Base-by-base conservation (phyloP, 2,113 vertebrate genomes). In the Micromys minutus region DNA sequence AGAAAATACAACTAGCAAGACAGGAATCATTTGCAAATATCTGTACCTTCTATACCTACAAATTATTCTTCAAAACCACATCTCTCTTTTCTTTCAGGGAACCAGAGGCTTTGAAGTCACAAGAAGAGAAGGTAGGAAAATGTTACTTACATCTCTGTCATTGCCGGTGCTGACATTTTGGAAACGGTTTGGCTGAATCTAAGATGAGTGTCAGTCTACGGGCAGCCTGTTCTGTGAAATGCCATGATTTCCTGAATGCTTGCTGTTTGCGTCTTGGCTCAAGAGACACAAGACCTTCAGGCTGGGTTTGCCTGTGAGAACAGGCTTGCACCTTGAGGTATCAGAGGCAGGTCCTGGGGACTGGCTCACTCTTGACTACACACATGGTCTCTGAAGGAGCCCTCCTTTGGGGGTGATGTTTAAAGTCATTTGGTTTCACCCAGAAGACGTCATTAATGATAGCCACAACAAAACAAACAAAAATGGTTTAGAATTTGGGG, bases 41-140 rank as follows among this genome's bases (percentile, higher is more conserved):
- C 87, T 95, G 39, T 94, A 85, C 65, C 29, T 97, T 97, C 80
- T 93, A 36, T 95, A 77, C 65, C 36, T 97, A 90, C 97, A 90
- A 97, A 93, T 87, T 97, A 95, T 94, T 97, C 84, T 96, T 97
- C 52, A 80, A 67, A 96, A 93, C 96, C 91, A 92, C n/a, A 45
- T 98, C 84, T 98, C 93, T 98, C 96, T 98, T 98, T 96, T 97
- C 90, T 98, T 98, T 31, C 95, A 99, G 98, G 98, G 97, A 69
- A 88, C 97, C 94, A 97, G 97, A 98, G 98, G 92, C 93, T 92
- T 98, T 98, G 98, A 98, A 96, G 97, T 97, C 93, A 71, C 97
- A 93, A 96, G 98, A 98, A 98, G 97, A 98, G 98, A 98, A 98
- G 98, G 98, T 99, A 99, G 93, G 98, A 72, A 90, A 96, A 69